phyloP scores from a whole-genome alignment of 2,797 vertebrate genomes.

The Cyclura pinguis region DNA sequence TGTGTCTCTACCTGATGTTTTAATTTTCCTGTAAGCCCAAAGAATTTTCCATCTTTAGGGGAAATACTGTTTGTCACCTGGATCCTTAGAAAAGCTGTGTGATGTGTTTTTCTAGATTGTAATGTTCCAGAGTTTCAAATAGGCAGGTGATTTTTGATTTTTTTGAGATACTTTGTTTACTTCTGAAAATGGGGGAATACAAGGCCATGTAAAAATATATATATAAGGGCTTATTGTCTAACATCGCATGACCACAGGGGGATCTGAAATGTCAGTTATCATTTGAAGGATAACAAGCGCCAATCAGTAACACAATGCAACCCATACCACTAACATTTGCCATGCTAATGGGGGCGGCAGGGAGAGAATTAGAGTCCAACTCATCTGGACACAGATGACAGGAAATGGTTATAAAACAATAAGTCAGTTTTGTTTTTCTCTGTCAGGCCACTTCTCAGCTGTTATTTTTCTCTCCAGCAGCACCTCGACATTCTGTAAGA shows the following conservation, averaged over 20 bases:
- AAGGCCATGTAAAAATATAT: too few relatives aligned
- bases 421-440: neutral
- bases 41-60: too few relatives aligned
- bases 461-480: neutral
- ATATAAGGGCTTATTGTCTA: neutral
- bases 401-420: neutral
- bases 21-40: too few relatives aligned
- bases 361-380: too few relatives aligned
- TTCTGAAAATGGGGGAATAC: neutral
- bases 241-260: neutral
- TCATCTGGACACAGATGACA: too few relatives aligned
- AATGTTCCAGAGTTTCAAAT: neutral
- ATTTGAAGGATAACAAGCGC: neutral
- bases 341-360: too few relatives aligned
- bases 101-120: neutral
- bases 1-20: too few relatives aligned
- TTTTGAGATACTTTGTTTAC: neutral
- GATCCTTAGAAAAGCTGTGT: neutral
- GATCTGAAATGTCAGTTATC: neutral
- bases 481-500: neutral
- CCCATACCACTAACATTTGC: neutral
- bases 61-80: neutral
- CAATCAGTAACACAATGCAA: neutral
- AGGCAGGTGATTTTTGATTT: neutral
- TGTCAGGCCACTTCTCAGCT: neutral